Conservation (phyloP, 92 coral and sea anemone genomes). For the Epizoanthus fatuus region DNA sequence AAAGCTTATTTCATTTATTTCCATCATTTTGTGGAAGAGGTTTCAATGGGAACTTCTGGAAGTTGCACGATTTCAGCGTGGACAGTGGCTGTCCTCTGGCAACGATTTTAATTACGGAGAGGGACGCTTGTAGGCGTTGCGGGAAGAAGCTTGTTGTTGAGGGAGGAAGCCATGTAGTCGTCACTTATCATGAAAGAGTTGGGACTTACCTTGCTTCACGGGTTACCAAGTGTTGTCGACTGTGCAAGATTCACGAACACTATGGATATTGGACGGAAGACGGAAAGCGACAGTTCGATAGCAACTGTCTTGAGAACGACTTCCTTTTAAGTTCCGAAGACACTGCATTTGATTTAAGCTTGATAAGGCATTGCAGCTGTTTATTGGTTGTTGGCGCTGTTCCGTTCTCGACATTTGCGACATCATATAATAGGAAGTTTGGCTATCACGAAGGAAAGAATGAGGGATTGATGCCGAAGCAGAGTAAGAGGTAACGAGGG, state of each 20-base stretch:
- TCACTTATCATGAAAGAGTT: slow-evolving; percentile 42
- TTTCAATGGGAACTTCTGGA: neutral
- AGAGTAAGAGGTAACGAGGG: too few species aligned
- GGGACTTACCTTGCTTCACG: slow-evolving; percentile 4
- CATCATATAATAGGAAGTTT: slow-evolving; percentile 23
- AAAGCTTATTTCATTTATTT: slow-evolving; percentile 38
- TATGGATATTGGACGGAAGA: slow-evolving; percentile 25
- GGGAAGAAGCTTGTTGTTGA: neutral
- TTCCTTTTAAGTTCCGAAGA: slow-evolving; percentile 37
- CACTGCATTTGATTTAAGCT: slow-evolving; percentile 19
- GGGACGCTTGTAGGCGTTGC: neutral
- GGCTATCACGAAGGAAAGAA: slow-evolving; percentile 7
- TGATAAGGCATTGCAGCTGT: neutral
- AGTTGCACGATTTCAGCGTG: slow-evolving; percentile 15
- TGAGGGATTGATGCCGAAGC: too few species aligned
- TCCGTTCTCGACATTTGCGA: slow-evolving; percentile 32
- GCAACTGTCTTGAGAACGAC: neutral
- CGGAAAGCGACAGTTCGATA: neutral
- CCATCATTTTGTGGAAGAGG: slow-evolving; percentile 22
- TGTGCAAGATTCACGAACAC: slow-evolving; percentile 32
- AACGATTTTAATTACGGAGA: neutral
- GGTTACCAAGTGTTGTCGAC: neutral
- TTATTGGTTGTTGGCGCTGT: slow-evolving; percentile 36
- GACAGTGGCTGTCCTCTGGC: neutral
- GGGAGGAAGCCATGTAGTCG: slow-evolving; percentile 14